Conservation (phyloP, 2,797 vertebrate species). For the Argya squamiceps region DNA sequence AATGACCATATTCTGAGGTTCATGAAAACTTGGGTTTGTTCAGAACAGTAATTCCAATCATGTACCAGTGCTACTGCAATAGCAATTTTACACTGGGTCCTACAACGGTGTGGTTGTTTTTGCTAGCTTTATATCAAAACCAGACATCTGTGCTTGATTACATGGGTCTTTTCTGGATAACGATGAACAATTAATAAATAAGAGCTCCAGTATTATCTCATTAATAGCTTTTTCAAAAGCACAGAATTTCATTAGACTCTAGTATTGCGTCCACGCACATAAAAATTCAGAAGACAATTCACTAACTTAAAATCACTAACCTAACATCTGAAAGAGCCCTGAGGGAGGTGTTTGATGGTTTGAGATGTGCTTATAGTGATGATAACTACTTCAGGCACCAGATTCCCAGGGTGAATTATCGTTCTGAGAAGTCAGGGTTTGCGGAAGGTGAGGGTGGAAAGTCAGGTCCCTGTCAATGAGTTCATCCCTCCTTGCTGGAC, state of each 20-base stretch:
- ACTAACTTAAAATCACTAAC: background rate
- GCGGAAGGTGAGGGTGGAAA: rapidly evolving
- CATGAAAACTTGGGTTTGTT: background rate
- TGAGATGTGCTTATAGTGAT: background rate
- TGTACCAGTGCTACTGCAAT: background rate
- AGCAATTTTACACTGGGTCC: background rate
- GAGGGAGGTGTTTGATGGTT: background rate
- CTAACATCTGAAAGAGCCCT: background rate
- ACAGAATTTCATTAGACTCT: background rate
- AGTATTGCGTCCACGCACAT: background rate
- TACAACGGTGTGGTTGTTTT: background rate
- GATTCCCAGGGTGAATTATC: background rate
- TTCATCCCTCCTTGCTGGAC: background rate
- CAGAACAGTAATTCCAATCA: rapidly evolving
- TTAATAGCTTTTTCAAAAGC: background rate
- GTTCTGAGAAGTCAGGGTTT: background rate
- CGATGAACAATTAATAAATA: background rate
- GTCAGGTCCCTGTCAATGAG: rapidly evolving
- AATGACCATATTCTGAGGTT: background rate
- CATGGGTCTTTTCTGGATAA: background rate
- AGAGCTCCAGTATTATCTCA: background rate
- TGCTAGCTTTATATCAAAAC: background rate
- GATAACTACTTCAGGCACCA: background rate
- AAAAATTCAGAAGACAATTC: background rate
- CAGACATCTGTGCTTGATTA: background rate